A percentile compares a stretch with the other conserved stretches of the same genome.
Evolutionary conservation across 2,888 invertebrate species (phyloP).

Genomic region (Thecocarcelia acutangulata): DNA sequence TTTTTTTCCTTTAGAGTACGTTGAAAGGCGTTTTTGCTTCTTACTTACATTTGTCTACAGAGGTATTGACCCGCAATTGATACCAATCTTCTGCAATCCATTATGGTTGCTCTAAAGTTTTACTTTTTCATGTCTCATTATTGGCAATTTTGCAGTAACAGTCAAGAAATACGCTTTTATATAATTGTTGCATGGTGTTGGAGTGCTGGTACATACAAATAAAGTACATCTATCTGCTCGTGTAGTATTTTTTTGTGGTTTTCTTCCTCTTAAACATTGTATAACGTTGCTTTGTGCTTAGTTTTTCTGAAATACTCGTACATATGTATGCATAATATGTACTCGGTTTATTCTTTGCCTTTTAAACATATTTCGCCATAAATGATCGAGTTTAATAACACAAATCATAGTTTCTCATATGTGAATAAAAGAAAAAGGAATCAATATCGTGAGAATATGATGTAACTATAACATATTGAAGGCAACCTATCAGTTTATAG

Average conservation of each 20-base stretch:
- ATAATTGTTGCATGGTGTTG: slow-evolving; percentile 65
- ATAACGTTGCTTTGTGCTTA: slow-evolving; percentile 1
- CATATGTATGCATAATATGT: slow-evolving; percentile 14
- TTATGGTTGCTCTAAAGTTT: slow-evolving; percentile 77
- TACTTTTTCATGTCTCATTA: slow-evolving; percentile 79
- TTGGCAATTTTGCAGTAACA: slow-evolving; percentile 77
- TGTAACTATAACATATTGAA: background rate
- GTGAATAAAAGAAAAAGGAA: background rate
- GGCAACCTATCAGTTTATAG: background rate
- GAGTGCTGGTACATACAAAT: slow-evolving; percentile 23
- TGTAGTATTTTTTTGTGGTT: slow-evolving; percentile 34
- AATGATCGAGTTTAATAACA: slow-evolving; percentile 51
- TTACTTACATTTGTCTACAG: slow-evolving; percentile 69
- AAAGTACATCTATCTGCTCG: slow-evolving; percentile 42
- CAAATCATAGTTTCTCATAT: slow-evolving; percentile 50
- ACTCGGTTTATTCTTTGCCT: slow-evolving; percentile 52
- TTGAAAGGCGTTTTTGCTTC: slow-evolving; percentile 67
- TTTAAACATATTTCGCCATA: slow-evolving; percentile 46
- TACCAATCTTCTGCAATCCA: slow-evolving; percentile 79
- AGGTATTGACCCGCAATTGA: slow-evolving; percentile 80
- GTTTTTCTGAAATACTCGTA: slow-evolving; percentile 20
- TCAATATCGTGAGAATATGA: slow-evolving; percentile 54
- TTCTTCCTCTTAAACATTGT: slow-evolving; percentile 34
- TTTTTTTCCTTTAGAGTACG: slow-evolving; percentile 40
- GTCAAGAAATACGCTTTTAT: slow-evolving; percentile 57